These are phyloP conservation scores for Falco concolor DNA, from an alignment of 2,797 vertebrate genomes.

Conservation along the genomic window DNA sequence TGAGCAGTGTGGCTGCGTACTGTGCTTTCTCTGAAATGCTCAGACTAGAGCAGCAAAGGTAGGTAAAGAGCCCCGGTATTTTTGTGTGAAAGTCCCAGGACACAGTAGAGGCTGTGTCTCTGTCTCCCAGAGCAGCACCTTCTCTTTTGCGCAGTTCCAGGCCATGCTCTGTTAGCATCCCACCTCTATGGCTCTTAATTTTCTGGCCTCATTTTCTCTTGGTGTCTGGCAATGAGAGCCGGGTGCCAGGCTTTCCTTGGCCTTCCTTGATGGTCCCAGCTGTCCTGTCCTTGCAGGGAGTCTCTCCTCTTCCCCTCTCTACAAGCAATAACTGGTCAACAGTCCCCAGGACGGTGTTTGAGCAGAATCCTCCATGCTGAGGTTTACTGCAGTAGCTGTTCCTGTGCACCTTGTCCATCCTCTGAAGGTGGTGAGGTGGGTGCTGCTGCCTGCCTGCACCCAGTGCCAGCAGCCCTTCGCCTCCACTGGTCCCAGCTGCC, in stretches of 20 bases:
- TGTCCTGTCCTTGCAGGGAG: background rate
- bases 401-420: too few species aligned
- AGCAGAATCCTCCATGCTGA: background rate
- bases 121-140: too few species aligned
- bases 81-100: background rate
- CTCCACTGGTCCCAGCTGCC: background rate
- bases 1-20: background rate
- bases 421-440: background rate
- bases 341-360: background rate
- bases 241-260: background rate
- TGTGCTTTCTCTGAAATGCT: background rate
- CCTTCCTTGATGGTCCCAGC: background rate
- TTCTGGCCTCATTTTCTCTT: background rate
- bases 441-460: background rate
- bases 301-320: background rate
- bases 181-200: background rate
- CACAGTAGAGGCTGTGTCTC: accelerated
- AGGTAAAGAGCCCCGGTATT: background rate
- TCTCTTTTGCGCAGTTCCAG: background rate
- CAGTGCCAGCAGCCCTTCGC: background rate
- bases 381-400: background rate
- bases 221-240: background rate
- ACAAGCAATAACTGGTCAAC: background rate
- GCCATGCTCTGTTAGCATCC: background rate
- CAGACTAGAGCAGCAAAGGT: background rate